Conservation (phyloP, 2,797 vertebrate genomes). For the Galagoides demidoff region DNA sequence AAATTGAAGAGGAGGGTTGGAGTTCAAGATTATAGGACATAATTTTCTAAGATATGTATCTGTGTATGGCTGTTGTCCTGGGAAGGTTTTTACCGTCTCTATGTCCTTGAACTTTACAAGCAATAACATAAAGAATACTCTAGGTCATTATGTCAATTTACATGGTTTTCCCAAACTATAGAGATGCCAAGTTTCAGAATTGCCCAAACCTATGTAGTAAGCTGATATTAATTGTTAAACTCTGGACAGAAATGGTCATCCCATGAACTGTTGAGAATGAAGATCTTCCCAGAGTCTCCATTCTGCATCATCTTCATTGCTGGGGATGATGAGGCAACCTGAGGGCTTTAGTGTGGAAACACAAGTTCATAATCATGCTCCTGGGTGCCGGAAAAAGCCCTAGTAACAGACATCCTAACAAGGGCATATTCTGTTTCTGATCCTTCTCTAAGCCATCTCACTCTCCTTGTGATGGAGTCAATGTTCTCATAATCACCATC, state of each 20-base stretch:
- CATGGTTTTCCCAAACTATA: not conserved
- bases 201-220: not conserved
- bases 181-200: not conserved
- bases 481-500: conserved; percentile 70
- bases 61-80: not conserved
- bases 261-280: too few species aligned
- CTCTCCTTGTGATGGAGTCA: not conserved
- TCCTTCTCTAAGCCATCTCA: not conserved
- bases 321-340: not conserved
- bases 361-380: conserved; percentile 73
- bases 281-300: not conserved
- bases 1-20: not conserved
- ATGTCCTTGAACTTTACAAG: not conserved
- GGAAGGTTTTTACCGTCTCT: not conserved
- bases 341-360: conserved; percentile 15
- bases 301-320: not conserved
- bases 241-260: not conserved
- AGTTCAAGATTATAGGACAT: not conserved
- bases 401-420: not conserved
- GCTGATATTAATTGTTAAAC: not conserved
- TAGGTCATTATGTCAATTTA: not conserved
- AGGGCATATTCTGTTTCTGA: conserved; percentile 70
- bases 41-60: too few species aligned
- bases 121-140: not conserved
- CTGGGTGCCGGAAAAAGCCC: not conserved